Conservation (phyloP, 2,888 invertebrate species). For the Aromia moschata region DNA sequence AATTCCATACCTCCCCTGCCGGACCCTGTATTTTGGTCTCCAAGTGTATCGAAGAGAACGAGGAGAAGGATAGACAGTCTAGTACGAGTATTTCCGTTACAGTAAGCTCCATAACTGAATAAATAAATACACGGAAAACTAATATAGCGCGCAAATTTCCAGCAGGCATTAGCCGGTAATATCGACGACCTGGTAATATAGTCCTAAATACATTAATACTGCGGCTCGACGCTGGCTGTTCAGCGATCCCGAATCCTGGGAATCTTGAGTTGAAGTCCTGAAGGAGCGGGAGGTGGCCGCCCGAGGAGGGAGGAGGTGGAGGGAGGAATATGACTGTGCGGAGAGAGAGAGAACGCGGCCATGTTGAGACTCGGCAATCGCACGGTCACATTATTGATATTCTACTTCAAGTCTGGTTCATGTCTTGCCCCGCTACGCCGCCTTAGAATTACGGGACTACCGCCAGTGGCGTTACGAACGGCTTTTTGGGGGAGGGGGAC, state of each 20-base stretch:
- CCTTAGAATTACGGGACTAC: slow-evolving; percentile 18
- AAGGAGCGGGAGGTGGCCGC: too few relatives aligned
- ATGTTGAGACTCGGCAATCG: slow-evolving; percentile 60
- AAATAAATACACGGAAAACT: slow-evolving; percentile 1
- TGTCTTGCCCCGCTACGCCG: slow-evolving; percentile 51
- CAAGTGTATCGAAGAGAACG: too few relatives aligned
- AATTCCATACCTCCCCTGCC: too few relatives aligned
- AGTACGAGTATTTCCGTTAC: too few relatives aligned
- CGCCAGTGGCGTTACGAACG: slow-evolving; percentile 13
- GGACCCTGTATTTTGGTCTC: too few relatives aligned
- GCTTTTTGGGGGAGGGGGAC: too few relatives aligned
- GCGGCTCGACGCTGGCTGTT: slow-evolving; percentile 39
- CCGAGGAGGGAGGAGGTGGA: too few relatives aligned
- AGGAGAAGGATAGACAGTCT: too few relatives aligned
- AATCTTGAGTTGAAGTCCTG: slow-evolving; percentile 44
- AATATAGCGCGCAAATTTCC: slow-evolving; percentile 5
- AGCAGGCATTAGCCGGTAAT: slow-evolving; percentile 5
- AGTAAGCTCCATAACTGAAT: not conserved
- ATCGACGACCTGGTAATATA: slow-evolving; percentile 39
- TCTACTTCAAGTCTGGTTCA: slow-evolving; percentile 62
- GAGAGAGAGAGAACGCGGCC: slow-evolving; percentile 51
- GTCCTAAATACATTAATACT: slow-evolving; percentile 46
- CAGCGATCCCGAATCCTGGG: slow-evolving; percentile 39
- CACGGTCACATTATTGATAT: slow-evolving; percentile 64
- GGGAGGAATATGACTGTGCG: slow-evolving; percentile 39